Evolutionary conservation across 2,797 vertebrate species (phyloP), one percentile per base, ranked within the genome.

Genomic region (Columba guinea): DNA sequence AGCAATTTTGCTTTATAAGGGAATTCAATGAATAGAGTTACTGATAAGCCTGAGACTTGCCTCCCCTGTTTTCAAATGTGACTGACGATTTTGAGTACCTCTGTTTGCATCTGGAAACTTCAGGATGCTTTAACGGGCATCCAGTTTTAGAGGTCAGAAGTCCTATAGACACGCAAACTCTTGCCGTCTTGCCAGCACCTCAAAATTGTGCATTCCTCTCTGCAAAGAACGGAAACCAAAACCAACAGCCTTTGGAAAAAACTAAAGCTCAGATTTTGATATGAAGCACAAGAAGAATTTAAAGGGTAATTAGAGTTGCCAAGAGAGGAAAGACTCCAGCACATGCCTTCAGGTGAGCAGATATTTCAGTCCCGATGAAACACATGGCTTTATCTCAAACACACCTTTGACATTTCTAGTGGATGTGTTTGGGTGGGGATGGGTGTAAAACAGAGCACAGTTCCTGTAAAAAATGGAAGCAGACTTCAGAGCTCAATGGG

Each of bases 361-460:
- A 81, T 84, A 89, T 18, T 67, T 88, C 65, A 88, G 28, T n/a
- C 67, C 59, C 75, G 85, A 82, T 49, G 55, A 67, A 95, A 84
- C 46, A 27, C 60, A 79, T 37, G 76, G 69, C 81, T 88, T 90
- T 73, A 87, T 77, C 92, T 96, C 89, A 91, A 92, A 86, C 62
- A 85, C 89, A 94, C 89, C 94, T 94, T 88, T 96, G 93, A 95
- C 96, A 90, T 94, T 95, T 93, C 93, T 65, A 62, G 86, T 85
- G 56, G 55, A 70, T 74, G 77, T 34, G 84, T 80, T 95, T 95
- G 93, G 92, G 92, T 92, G 95, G 93, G 71, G 88, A 93, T 24
- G 82, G 85, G 93, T 74, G 90, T 92, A 95, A 95, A 91, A 95
- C 88, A 91, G 90, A 95, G 81, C 91, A 80, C 52, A 75, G 85